phyloP scores from a whole-genome alignment of 2,113 vertebrate species.

The Pluvialis apricaria region DNA sequence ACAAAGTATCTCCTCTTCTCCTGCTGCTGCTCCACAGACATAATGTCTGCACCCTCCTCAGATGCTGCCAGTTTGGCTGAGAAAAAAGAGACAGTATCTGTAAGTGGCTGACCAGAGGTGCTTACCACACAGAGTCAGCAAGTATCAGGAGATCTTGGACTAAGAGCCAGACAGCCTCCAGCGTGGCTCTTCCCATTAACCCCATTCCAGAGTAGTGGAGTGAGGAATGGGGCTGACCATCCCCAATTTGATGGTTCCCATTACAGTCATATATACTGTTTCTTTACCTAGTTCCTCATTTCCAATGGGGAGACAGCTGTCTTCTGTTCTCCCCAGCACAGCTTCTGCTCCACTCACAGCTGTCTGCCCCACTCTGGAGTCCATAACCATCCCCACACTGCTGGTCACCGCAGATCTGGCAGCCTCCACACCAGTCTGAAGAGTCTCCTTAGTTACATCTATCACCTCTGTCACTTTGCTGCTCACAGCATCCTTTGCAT shows the following conservation, averaged over 20 bases:
- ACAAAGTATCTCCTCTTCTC: background rate
- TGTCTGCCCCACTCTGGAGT: conserved; percentile 64
- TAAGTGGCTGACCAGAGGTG: background rate
- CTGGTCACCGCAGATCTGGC: conserved; percentile 72
- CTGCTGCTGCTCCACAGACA: background rate
- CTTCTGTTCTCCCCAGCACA: conserved; percentile 72
- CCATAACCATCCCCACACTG: conserved; percentile 64
- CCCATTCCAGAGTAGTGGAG: background rate
- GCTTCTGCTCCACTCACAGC: conserved; percentile 71
- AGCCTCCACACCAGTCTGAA: conserved; percentile 74
- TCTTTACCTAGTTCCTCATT: conserved; percentile 84
- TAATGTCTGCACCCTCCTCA: background rate
- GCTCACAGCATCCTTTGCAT: conserved; percentile 74
- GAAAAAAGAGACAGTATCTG: background rate
- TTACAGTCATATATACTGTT: accelerated
- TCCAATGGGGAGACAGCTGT: conserved; percentile 77
- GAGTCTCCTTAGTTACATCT: conserved; percentile 50
- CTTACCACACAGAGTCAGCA: background rate
- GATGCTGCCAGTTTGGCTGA: background rate
- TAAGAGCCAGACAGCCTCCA: background rate
- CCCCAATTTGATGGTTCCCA: background rate
- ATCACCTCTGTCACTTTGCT: conserved; percentile 40
- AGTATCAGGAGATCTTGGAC: background rate
- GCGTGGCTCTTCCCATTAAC: background rate
- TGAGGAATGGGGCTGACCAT: background rate